Evolutionary conservation across 2,888 invertebrate genomes (phyloP).

Genomic region (Microctonus brassicae): DNA sequence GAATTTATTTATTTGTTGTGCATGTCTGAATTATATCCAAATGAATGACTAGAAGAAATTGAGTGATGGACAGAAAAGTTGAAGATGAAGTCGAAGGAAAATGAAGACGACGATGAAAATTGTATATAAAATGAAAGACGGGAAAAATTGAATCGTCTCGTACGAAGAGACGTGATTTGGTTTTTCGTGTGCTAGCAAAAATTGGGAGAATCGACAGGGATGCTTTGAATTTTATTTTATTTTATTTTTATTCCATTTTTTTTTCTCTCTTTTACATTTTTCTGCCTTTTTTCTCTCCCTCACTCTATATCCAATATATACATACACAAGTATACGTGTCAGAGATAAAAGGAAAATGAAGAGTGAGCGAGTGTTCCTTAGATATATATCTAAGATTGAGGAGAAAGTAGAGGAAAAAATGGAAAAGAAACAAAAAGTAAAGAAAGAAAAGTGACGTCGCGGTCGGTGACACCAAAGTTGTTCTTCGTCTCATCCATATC

Average conservation of each 20-base stretch:
- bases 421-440: conserved; percentile 51
- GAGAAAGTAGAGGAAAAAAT: conserved; percentile 38
- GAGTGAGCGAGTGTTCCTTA: conserved; percentile 40
- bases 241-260: not conserved
- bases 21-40: not conserved
- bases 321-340: not conserved
- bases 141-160: conserved; percentile 3
- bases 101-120: not conserved
- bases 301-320: not conserved
- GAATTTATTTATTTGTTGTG: too few relatives aligned
- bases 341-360: conserved; percentile 10
- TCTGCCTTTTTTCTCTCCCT: not conserved
- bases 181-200: not conserved
- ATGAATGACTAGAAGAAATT: not conserved
- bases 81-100: too few relatives aligned
- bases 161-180: not conserved
- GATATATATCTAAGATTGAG: conserved; percentile 30
- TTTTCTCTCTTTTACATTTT: too few relatives aligned
- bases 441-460: conserved; percentile 62
- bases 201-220: conserved; percentile 16
- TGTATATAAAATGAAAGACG: not conserved
- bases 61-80: not conserved
- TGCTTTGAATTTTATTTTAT: conserved; percentile 22
- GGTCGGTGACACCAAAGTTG: conserved; percentile 58
- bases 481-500: conserved; percentile 20